Base-by-base conservation (phyloP, 1,140 invertebrate genomes). In the Fopius arisanus region DNA sequence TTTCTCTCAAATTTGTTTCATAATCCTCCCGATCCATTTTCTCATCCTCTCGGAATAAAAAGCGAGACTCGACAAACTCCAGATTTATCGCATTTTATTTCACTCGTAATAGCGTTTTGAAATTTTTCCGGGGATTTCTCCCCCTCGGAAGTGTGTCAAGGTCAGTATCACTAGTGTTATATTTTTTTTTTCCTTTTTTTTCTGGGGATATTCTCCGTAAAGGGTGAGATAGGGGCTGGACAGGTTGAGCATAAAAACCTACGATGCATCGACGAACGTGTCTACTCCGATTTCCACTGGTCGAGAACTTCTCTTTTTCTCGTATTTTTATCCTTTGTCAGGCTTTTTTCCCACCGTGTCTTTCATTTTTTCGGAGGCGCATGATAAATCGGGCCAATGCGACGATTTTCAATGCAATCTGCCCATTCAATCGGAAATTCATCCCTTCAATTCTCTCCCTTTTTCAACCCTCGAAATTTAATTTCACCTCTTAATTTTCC, bases 211-310 rank as follows among this genome's bases (percentile, higher is more conserved):
- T 48, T 48, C 43, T 48, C 16, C 16, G 43, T 48, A 48, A 48
- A 48, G 16, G 16, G 4, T n/a, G 43, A 48, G n/a, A 48, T n/a
- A 48, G 43, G 43, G 43, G 43, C n/a, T 48, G 43, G 43, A 48
- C 43, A 37, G 33, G 33, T 37, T 37, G 33, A 48, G 63, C 41
- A 54, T 67, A 73, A 73, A 67, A 73, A 51, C 59, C 40, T 37
- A 29, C 28, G 51, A 67, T 73, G 71, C 71, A 73, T 73, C 51
- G 71, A 66, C 71, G 65, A 73, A 73, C 71, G 43, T 73, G 71
- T 73, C 71, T 67, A 33, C 63, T 31, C 21, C 65, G 63, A 73
- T 67, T 67, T 67, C 26, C 63, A 65, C 54, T 21, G 29, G 21
- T 40, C 16, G 43, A 31, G 14, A 28, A 23, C 31, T 31, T 16